phyloP scores from a whole-genome alignment of 1,140 invertebrate species.

The Listronotus oregonensis region DNA sequence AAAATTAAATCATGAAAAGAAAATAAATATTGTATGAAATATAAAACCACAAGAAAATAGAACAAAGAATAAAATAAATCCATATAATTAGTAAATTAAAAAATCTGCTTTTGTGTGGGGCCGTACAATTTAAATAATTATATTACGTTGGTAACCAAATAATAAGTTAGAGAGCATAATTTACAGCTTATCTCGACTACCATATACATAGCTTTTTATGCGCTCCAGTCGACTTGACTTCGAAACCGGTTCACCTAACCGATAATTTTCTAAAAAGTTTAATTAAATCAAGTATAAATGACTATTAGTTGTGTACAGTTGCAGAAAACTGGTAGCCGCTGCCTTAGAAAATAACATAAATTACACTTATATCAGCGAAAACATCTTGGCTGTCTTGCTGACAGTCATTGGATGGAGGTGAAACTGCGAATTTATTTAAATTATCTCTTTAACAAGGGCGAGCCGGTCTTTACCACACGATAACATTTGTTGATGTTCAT shows the following conservation, averaged over 20 bases:
- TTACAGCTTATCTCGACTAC: conserved; percentile 6
- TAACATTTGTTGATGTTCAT: conserved; percentile 18
- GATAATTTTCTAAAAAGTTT: conserved; percentile 21
- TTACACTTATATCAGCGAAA: conserved; percentile 5
- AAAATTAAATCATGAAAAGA: too few relatives aligned
- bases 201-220: conserved; percentile 2
- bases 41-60: too few relatives aligned
- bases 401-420: conserved; percentile 9
- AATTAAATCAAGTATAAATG: conserved; percentile 19
- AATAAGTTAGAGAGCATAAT: conserved; percentile 11
- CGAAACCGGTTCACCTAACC: conserved; percentile 16
- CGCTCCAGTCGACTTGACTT: conserved; percentile 7
- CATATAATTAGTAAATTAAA: too few relatives aligned
- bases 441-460: conserved; percentile 1
- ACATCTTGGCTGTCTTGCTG: conserved; percentile 8
- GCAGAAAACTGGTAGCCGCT: conserved; percentile 19
- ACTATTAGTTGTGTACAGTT: conserved; percentile 13
- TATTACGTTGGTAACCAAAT: conserved; percentile 3
- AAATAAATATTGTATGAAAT: too few relatives aligned
- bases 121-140: conserved; percentile 19
- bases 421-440: conserved; percentile 15
- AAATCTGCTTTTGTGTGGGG: conserved; percentile 3
- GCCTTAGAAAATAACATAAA: conserved; percentile 19
- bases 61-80: too few relatives aligned
- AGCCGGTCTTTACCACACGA: conserved; percentile 15